Base-by-base conservation (phyloP, 2,113 vertebrate species). In the Synchiropus splendidus region DNA sequence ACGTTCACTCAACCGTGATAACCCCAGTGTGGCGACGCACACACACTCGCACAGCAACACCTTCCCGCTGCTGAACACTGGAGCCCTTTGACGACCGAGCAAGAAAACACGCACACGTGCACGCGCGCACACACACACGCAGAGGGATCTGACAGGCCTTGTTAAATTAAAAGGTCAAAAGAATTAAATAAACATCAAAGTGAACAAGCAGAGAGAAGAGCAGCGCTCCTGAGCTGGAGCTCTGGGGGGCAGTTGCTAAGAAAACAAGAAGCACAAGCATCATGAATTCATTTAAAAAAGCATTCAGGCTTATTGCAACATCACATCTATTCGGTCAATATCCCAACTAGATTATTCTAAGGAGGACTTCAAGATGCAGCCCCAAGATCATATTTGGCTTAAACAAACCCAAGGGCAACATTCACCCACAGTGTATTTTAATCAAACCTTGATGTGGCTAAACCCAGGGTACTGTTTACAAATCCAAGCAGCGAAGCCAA, bases 121-220 rank as follows among this genome's bases (percentile, higher is more conserved):
- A 12, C 31, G 14, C 37, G 36, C 6, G 5, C 13, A 30, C 31
- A 30, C 46, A 16, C n/a, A 43, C 48, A 42, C n/a, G 31, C n/a
- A 45, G 58, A 52, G 45, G 43, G 44, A 52, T 54, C 37, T 18
- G 32, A 63, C 58, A 42, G 38, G 64, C 47, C 46, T 9, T 18
- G 33, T 58, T 59, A 48, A 61, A 59, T 67, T 63, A 70, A 65
- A 74, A 75, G 74, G 71, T 77, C 58, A 72, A 43, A 56, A 54
- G 45, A 66, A 72, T 77, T 45, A 70, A 66, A 74, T 27, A 42
- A 63, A 47, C 40, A 66, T 74, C 65, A 61, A 50, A 57, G 45
- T 34, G 52, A 56, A 51, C 9, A 33, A 58, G 54, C 49, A 63
- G 46, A 39, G 50, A 44, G 9, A 18, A 5, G 31, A 18, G 21